These are phyloP conservation scores for Dromas ardeola DNA, from an alignment of 2,113 vertebrate genomes.

Conservation along the genomic window DNA sequence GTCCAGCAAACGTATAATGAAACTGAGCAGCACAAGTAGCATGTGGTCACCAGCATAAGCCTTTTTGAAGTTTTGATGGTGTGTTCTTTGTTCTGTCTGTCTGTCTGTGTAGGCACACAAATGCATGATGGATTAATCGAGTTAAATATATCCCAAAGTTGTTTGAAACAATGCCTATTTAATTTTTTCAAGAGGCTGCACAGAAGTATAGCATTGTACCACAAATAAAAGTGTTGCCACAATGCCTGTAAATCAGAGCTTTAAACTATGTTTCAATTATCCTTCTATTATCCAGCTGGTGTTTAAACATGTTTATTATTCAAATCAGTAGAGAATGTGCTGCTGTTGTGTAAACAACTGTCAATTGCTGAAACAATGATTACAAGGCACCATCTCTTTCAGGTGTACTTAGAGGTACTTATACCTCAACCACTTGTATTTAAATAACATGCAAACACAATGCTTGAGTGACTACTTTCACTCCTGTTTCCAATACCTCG, in stretches of 20 bases:
- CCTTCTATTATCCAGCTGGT: conserved; percentile 86
- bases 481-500: conserved; percentile 71
- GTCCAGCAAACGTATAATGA: rapidly evolving
- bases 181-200: conserved; percentile 66
- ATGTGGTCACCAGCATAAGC: neutral
- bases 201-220: conserved; percentile 77
- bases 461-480: conserved; percentile 81
- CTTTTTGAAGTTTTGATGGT: neutral
- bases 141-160: conserved; percentile 74
- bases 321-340: conserved; percentile 84
- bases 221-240: conserved; percentile 79
- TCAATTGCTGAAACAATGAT: conserved; percentile 88
- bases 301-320: conserved; percentile 88
- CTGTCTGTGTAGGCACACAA: conserved; percentile 28
- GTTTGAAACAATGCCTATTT: conserved; percentile 77
- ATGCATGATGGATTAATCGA: conserved; percentile 66
- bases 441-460: conserved; percentile 85
- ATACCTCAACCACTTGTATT: conserved; percentile 82
- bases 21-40: neutral
- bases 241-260: conserved; percentile 84
- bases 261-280: conserved; percentile 88
- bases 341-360: conserved; percentile 88
- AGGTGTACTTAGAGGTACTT: conserved; percentile 85
- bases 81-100: neutral
- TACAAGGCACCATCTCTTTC: conserved; percentile 83